phyloP scores from a whole-genome alignment of 2,888 invertebrate genomes.

The Thereva unica region DNA sequence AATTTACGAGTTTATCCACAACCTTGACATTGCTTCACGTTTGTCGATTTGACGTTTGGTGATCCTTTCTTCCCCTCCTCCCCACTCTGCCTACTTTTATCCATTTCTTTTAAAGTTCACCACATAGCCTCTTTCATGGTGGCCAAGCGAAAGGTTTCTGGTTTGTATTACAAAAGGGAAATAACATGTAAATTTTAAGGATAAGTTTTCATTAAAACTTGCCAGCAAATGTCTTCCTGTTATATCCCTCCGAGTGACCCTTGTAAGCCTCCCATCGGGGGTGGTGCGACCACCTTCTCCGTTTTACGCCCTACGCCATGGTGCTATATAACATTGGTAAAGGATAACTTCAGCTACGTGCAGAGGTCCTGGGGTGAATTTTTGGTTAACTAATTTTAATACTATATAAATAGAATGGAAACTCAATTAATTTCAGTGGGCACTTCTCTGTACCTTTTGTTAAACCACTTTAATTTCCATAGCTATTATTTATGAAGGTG shows the following conservation, averaged over 20 bases:
- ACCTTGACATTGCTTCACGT: slow-evolving; percentile 1
- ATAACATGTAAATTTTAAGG: slow-evolving; percentile 14
- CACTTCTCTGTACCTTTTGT: slow-evolving; percentile 4
- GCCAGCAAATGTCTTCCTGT: not conserved
- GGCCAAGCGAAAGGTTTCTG: too few species aligned
- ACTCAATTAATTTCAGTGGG: slow-evolving; percentile 8
- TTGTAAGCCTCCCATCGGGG: not conserved
- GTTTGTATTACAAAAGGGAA: not conserved
- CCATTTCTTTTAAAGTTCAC: too few species aligned
- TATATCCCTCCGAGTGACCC: not conserved
- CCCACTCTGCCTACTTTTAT: too few species aligned
- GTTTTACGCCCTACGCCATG: too few species aligned
- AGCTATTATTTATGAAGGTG: not conserved
- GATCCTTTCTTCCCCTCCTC: too few species aligned
- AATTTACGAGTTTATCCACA: slow-evolving; percentile 10
- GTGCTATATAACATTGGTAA: too few species aligned
- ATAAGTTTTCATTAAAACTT: slow-evolving; percentile 21
- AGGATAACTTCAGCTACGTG: too few species aligned
- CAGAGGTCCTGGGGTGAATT: not conserved
- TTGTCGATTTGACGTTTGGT: too few species aligned
- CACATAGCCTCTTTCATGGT: too few species aligned
- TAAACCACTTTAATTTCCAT: slow-evolving; percentile 22
- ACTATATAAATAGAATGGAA: slow-evolving; percentile 1
- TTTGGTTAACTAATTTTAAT: slow-evolving; percentile 22
- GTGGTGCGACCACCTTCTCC: not conserved